Evolutionary conservation across 1,140 invertebrate species (phyloP), one percentile per base, ranked within the genome.

Genomic region (Drosophila bifasciata): DNA sequence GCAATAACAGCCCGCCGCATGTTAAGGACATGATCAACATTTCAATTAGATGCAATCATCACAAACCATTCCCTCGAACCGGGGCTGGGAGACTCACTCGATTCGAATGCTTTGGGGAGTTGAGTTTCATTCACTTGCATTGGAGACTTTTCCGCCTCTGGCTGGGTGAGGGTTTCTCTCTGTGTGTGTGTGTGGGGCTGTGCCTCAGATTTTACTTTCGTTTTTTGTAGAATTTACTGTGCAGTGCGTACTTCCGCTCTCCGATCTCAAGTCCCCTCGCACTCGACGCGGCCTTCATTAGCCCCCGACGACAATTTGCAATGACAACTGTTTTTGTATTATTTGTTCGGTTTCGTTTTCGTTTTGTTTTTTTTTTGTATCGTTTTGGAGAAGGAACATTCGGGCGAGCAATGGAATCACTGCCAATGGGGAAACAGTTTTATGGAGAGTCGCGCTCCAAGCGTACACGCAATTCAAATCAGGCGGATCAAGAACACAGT

Each of bases 1-100:
- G 60, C 55, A 76, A 71, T 76, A 51, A 71, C 50, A 69, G 60
- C 71, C 50, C 63, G 60, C 71, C 40, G 13, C 67, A 83, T 69
- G 75, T 73, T 88, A 88, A 88, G 83, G 83, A 89, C 83, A 88
- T 83, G 68, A 88, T 83, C 83, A 88, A 83, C 84, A 88, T 88
- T 88, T 83, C 83, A 88, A 88, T 88, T 89, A 79, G 45, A 63
- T 79, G 75, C 67, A 88, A 88, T 88, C 81, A 85, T 71, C 59
- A 49, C n/a, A n/a, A n/a, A n/a, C 51, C 63, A 62, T 77, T 67
- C 52, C 25, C 40, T 28, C 21, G 13, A 17, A n/a, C 19, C 3
- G n/a, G 39, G 9, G 53, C 13, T 32, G 45, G 39, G 17, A 51
- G 48, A 52, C n/a, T 39, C n/a, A n/a, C n/a, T n/a, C n/a, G n/a